A percentile compares a stretch with the other conserved stretches of the same genome.
These are phyloP conservation scores for Scelioninae gen. 2 DNA, from an alignment of 2,888 invertebrate genomes.

Conservation along the genomic window DNA sequence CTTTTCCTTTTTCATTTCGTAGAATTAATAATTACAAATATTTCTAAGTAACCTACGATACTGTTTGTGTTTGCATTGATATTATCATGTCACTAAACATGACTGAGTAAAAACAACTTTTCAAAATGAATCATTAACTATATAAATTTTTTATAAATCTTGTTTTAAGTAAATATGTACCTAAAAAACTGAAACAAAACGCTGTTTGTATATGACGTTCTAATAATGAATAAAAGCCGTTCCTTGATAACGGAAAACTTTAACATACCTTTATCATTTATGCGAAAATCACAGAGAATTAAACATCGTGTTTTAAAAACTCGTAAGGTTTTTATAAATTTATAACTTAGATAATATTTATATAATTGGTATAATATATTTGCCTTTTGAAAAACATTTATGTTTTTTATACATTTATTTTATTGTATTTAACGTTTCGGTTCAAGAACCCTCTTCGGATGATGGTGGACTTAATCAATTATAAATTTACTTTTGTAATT, in stretches of 20 bases:
- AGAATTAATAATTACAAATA: constrained; percentile 2
- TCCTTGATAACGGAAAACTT: not conserved
- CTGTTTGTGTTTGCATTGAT: not conserved
- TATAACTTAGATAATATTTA: no score
- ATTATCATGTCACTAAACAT: not conserved
- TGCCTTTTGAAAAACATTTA: no score
- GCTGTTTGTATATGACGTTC: constrained; percentile 18
- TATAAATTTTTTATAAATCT: not conserved
- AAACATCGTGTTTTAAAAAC: no score
- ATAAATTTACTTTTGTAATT: no score
- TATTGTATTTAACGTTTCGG: no score
- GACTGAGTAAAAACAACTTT: not conserved
- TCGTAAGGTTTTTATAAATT: no score
- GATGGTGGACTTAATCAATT: no score
- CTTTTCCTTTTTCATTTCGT: no score
- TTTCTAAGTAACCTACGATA: no score
- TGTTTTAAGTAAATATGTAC: not conserved
- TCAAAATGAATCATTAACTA: not conserved
- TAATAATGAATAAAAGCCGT: not conserved
- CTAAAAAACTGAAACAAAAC: not conserved
- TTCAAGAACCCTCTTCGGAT: no score
- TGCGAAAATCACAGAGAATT: not conserved
- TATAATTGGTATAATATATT: no score
- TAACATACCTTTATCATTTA: not conserved
- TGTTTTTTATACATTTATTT: no score